Base-by-base conservation (phyloP, 2,888 invertebrate species). In the Diplazon laetatorius region DNA sequence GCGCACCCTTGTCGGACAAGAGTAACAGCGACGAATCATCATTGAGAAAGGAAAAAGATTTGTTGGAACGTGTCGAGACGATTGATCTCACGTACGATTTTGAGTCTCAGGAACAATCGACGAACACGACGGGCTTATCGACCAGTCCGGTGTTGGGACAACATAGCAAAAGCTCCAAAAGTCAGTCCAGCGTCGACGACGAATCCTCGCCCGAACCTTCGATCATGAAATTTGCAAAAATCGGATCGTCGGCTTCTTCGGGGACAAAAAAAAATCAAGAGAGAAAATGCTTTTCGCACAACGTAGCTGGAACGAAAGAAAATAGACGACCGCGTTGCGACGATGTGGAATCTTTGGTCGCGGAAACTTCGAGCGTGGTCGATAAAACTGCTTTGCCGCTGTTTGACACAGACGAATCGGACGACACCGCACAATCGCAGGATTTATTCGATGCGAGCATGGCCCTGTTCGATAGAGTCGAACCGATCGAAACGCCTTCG, bases 401-500 rank as follows among this genome's bases (percentile, higher is more conserved):
- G n/a, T n/a, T n/a, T n/a, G n/a, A n/a, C n/a, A n/a, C n/a, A n/a
- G n/a, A n/a, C n/a, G n/a, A n/a, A n/a, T n/a, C n/a, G n/a, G n/a
- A n/a, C n/a, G n/a, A n/a, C n/a, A n/a, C n/a, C n/a, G n/a, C n/a
- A n/a, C n/a, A n/a, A n/a, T n/a, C n/a, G n/a, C n/a, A n/a, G n/a
- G n/a, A n/a, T n/a, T n/a, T n/a, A n/a, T n/a, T n/a, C n/a, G n/a
- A n/a, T n/a, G n/a, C n/a, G n/a, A n/a, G n/a, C n/a, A n/a, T n/a
- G n/a, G n/a, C n/a, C n/a, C n/a, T n/a, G n/a, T n/a, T n/a, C n/a
- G n/a, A n/a, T n/a, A n/a, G n/a, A n/a, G n/a, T n/a, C n/a, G n/a
- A n/a, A 6, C 46, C 75, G 1, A 76, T 73, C 62, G 85, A 87
- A 2, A 87, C 85, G 65, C 86, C 81, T 62, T 48, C 85, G 2